These are phyloP conservation scores for Scaptomyza flava DNA, from an alignment of 2,888 invertebrate genomes.

Conservation along the genomic window DNA sequence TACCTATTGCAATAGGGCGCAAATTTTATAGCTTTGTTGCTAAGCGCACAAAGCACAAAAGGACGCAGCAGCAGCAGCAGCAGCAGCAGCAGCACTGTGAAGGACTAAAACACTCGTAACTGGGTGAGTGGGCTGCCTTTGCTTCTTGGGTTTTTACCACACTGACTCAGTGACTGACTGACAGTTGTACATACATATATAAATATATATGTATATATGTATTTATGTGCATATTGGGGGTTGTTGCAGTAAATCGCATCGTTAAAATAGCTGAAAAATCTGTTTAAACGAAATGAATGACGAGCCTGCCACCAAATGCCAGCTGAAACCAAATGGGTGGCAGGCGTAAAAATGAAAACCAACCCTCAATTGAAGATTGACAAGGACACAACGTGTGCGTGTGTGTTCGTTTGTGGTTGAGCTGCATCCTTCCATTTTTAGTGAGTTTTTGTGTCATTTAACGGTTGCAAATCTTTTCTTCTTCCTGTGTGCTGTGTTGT, in stretches of 20 bases:
- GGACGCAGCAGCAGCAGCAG: constrained; percentile 5
- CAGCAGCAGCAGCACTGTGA: constrained; percentile 2
- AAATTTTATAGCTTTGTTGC: constrained; percentile 74
- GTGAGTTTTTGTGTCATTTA: constrained; percentile 13
- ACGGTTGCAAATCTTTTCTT: constrained; percentile 68
- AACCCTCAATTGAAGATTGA: constrained; percentile 30
- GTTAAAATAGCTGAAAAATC: constrained; percentile 75
- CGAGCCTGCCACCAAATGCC: constrained; percentile 50
- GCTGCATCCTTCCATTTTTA: constrained; percentile 44
- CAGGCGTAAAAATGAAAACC: constrained; percentile 7
- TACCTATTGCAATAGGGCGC: constrained; percentile 59
- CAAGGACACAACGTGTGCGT: constrained; percentile 11
- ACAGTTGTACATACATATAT: constrained; percentile 9
- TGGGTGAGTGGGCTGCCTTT: constrained; percentile 77
- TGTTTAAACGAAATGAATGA: constrained; percentile 65
- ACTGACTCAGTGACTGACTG: constrained; percentile 78
- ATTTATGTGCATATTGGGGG: constrained; percentile 26
- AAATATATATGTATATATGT: background rate
- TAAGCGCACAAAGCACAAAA: constrained; percentile 44
- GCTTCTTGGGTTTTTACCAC: constrained; percentile 61
- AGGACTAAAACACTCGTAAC: constrained; percentile 66
- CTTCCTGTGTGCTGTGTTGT: constrained; percentile 19
- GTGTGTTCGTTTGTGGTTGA: constrained; percentile 29
- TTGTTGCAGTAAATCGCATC: constrained; percentile 71
- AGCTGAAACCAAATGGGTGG: constrained; percentile 28